Base-by-base conservation (phyloP, 2,113 vertebrate genomes). In the Pelusios castaneus region DNA sequence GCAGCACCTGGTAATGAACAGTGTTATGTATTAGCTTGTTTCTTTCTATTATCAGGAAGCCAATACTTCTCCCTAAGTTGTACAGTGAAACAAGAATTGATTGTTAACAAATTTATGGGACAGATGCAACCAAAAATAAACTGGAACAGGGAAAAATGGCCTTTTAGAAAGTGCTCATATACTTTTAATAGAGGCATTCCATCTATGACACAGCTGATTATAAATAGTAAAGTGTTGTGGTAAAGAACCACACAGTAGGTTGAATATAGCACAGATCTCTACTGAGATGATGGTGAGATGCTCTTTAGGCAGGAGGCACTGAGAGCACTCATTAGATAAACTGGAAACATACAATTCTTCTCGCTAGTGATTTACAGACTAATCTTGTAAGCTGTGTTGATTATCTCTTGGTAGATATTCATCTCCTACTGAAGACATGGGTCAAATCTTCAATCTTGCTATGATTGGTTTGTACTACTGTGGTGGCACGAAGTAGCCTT, bases 61-160 rank as follows among this genome's bases (percentile, higher is more conserved):
- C n/a, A 85, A 82, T 87, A 67, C 38, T 85, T 92, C 83, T 67
- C 54, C 31, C 31, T 13, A 80, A 83, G 55, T 77, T 95, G 82
- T 58, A 52, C 1, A 13, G 60, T 90, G 93, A 94, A 97, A 75
- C 49, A 95, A 92, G 85, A 94, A 96, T 94, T 89, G 92, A 95
- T 87, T 92, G 90, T 88, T 84, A 95, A 91, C 91, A 95, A 80
- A 92, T 94, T 16, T 87, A 31, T 84, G 73, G 83, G 43, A 95
- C 78, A 90, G 88, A 84, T 95, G 52, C 78, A 91, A 76, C 85
- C 63, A 70, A 85, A 91, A 90, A 63, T 82, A 93, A 92, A 91
- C 91, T 93, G 87, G 7, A 43, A 67, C 70, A 56, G 85, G 89
- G 85, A 82, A 82, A 96, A 96, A 70, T 63, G 14, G 79, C 67